Conservation (phyloP, 2,113 vertebrate genomes). For the Cottus gobio region DNA sequence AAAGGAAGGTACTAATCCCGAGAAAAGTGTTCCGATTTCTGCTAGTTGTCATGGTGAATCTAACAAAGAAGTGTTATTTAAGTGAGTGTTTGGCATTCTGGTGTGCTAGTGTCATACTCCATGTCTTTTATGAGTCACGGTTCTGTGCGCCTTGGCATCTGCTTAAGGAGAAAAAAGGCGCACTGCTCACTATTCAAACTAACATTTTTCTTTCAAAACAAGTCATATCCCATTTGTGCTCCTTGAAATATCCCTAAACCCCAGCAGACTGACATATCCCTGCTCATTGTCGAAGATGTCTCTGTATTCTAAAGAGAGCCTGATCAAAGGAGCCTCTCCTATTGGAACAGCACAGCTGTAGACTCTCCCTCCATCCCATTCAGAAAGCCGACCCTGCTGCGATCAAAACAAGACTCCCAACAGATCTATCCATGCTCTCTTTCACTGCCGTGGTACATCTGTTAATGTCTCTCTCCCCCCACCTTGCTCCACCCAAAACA, state of each 20-base stretch:
- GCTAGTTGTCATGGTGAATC: constrained; percentile 15
- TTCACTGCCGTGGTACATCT: constrained; percentile 32
- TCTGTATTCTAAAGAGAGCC: constrained; percentile 46
- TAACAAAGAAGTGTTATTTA: constrained; percentile 20
- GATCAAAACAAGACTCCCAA: constrained; percentile 61
- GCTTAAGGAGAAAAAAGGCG: background rate
- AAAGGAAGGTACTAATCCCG: background rate
- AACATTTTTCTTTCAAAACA: constrained; percentile 49
- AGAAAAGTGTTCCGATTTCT: constrained; percentile 3
- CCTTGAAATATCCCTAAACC: constrained; percentile 52
- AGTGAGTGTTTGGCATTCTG: constrained; percentile 15
- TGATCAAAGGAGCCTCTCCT: constrained; percentile 59
- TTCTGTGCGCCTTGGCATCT: constrained; percentile 12
- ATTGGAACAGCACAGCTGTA: constrained; percentile 43
- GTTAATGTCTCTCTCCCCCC: constrained; percentile 20
- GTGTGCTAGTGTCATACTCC: constrained; percentile 10
- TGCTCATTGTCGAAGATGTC: constrained; percentile 54
- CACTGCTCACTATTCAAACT: constrained; percentile 39
- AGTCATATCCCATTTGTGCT: constrained; percentile 50
- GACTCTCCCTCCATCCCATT: constrained; percentile 37
- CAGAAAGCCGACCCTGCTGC: constrained; percentile 42
- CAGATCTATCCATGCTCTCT: constrained; percentile 33
- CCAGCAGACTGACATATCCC: constrained; percentile 41
- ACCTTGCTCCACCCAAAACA: constrained; percentile 34
- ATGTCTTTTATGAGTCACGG: constrained; percentile 26